Percentiles rank a stretch among this genome's conserved stretches.
Evolutionary conservation across 2,797 vertebrate genomes (phyloP).

Genomic region (Rousettus madagascariensis): DNA sequence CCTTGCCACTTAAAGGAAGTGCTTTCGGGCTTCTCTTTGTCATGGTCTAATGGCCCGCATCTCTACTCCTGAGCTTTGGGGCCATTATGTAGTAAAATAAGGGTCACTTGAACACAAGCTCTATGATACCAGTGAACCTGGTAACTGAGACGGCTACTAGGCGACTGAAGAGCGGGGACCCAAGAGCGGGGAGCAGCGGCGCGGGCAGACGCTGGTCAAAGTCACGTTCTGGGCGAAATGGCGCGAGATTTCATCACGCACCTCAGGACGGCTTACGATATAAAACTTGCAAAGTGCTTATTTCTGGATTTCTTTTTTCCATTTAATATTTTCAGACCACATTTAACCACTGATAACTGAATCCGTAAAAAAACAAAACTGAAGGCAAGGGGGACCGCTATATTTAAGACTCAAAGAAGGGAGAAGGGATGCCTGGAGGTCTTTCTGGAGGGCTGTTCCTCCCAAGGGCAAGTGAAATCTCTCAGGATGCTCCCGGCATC

Average conservation of each 20-base stretch:
- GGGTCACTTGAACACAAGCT: background rate
- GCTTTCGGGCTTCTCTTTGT: background rate
- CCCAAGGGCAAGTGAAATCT: background rate
- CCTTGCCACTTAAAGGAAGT: background rate
- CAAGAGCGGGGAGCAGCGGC: no score
- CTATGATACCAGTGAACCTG: no score
- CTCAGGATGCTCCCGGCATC: background rate
- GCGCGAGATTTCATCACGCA: background rate
- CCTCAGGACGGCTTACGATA: background rate
- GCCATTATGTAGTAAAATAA: background rate
- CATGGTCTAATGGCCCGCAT: background rate
- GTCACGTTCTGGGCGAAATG: background rate
- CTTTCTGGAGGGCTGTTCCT: background rate
- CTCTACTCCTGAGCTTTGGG: background rate
- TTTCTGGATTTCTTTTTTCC: background rate
- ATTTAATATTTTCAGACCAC: background rate
- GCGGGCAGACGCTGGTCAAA: background rate
- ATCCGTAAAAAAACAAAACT: background rate
- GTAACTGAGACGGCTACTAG: accelerated
- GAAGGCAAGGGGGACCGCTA: no score
- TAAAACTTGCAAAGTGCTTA: background rate
- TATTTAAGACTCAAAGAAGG: background rate
- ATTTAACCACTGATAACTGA: background rate
- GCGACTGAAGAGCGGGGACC: background rate
- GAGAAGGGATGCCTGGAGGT: accelerated